phyloP scores from a whole-genome alignment of 2,888 invertebrate species.

The Brachypalpus laphriformis region DNA sequence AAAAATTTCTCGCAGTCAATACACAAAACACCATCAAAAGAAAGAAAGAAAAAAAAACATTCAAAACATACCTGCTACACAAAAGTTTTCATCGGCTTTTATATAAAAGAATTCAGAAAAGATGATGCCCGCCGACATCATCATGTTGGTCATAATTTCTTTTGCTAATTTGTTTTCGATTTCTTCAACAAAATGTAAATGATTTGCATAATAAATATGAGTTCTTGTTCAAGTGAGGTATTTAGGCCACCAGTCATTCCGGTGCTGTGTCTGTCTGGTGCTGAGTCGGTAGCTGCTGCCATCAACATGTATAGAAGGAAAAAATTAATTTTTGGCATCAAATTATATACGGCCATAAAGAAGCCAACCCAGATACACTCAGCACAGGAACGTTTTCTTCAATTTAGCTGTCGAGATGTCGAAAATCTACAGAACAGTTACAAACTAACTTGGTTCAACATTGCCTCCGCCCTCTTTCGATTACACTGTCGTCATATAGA shows the following conservation, averaged over 20 bases:
- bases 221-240: slow-evolving; percentile 21
- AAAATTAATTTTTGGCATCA: not conserved
- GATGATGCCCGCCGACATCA: not conserved
- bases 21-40: not conserved
- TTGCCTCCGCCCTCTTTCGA: slow-evolving; percentile 1
- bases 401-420: not conserved
- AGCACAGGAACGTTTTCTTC: not conserved
- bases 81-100: not conserved
- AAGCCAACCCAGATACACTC: slow-evolving; percentile 21
- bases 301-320: not conserved
- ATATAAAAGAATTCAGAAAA: not conserved
- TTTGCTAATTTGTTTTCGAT: slow-evolving; percentile 64
- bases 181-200: slow-evolving; percentile 57
- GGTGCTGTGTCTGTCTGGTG: not conserved
- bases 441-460: not conserved
- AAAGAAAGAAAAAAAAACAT: slow-evolving; percentile 6
- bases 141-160: slow-evolving; percentile 25
- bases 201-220: slow-evolving; percentile 62
- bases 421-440: not conserved
- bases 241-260: slow-evolving; percentile 39
- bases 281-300: not conserved
- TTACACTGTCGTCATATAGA: not conserved
- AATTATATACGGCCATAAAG: not conserved
- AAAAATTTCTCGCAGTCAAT: slow-evolving; percentile 26
- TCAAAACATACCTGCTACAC: slow-evolving; percentile 6